These are phyloP conservation scores for Agonum fuliginosum DNA, from an alignment of 2,888 invertebrate species.

Conservation along the genomic window DNA sequence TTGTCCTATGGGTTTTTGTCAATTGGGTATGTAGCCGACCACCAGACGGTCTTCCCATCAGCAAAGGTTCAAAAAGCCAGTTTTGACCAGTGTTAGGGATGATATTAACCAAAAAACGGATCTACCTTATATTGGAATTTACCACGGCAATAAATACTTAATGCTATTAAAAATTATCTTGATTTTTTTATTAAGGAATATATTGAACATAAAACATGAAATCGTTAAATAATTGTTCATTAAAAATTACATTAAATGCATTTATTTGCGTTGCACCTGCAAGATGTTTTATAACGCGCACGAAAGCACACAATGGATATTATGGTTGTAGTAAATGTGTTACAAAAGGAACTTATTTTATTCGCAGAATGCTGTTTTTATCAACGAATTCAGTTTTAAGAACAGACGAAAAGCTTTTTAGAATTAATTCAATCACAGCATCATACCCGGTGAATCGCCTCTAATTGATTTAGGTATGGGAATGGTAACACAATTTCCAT, in stretches of 20 bases:
- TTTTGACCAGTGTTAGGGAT: slow-evolving; percentile 61
- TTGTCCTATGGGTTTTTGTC: too few relatives aligned
- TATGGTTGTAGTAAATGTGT: slow-evolving; percentile 62
- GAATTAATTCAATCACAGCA: neutral
- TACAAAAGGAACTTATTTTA: neutral
- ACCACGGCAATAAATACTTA: slow-evolving; percentile 43
- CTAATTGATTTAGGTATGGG: neutral
- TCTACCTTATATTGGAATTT: slow-evolving; percentile 51
- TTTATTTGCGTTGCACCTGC: slow-evolving; percentile 63
- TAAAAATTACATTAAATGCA: slow-evolving; percentile 53
- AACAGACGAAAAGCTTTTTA: neutral
- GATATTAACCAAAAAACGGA: slow-evolving; percentile 41
- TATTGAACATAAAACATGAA: slow-evolving; percentile 50
- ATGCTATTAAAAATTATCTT: slow-evolving; percentile 58
- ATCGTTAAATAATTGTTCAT: slow-evolving; percentile 16
- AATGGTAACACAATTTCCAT: too few relatives aligned
- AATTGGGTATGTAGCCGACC: too few relatives aligned
- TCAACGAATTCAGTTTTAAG: neutral
- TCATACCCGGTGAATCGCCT: neutral
- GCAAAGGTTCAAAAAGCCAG: too few relatives aligned
- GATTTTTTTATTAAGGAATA: slow-evolving; percentile 57
- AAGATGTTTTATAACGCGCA: slow-evolving; percentile 60
- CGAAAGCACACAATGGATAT: slow-evolving; percentile 62
- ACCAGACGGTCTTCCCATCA: too few relatives aligned
- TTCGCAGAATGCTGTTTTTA: neutral